A percentile compares a stretch with the other conserved stretches of the same genome.
These are phyloP conservation scores for Campoletis sonorensis DNA, from an alignment of 1,140 invertebrate genomes.

Conservation along the genomic window DNA sequence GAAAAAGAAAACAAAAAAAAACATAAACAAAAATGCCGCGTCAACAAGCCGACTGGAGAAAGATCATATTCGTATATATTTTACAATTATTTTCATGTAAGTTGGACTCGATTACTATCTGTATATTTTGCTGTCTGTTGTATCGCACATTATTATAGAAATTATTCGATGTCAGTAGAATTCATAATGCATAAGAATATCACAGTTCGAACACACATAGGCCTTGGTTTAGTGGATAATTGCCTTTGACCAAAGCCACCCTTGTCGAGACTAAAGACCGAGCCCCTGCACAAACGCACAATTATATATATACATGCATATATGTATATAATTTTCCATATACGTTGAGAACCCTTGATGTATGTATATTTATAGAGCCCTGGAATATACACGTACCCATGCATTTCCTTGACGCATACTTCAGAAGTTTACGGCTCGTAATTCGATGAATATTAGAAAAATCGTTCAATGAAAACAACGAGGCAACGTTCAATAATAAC, in stretches of 20 bases:
- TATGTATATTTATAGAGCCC: not conserved
- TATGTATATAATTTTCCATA: not conserved
- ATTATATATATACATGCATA: not conserved
- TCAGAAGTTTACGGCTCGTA: too few species aligned
- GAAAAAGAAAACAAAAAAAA: constrained; percentile 36
- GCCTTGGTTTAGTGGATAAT: not conserved
- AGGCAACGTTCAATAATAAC: too few species aligned
- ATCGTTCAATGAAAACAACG: too few species aligned
- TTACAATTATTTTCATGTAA: constrained; percentile 75
- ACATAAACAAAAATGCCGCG: constrained; percentile 61
- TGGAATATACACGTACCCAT: not conserved
- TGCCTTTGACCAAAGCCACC: not conserved
- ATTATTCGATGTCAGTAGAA: not conserved
- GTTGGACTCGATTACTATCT: constrained; percentile 52
- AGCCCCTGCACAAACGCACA: constrained; percentile 1
- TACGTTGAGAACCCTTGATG: not conserved
- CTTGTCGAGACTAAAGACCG: constrained; percentile 8
- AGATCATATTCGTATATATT: constrained; percentile 73
- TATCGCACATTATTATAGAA: not conserved
- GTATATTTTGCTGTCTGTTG: not conserved
- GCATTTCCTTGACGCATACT: not conserved
- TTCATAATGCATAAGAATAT: not conserved
- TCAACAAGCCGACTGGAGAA: constrained; percentile 68
- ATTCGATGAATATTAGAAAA: not conserved
- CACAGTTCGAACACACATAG: not conserved